Percentiles rank a stretch among this genome's conserved stretches.
These are phyloP conservation scores for Slavum lentiscoides DNA, from an alignment of 2,888 invertebrate genomes.

Conservation along the genomic window DNA sequence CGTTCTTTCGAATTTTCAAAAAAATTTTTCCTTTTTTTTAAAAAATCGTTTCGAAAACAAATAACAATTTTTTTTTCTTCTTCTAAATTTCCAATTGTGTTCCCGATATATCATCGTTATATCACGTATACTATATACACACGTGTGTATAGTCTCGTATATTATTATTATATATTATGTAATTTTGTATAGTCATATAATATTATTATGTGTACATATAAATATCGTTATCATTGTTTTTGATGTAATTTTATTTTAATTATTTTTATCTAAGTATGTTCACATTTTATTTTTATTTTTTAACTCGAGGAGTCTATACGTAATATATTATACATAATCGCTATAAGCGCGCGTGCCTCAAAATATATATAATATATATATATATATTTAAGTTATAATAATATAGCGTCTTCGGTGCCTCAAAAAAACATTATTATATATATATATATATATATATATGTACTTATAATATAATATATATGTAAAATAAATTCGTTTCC, in stretches of 20 bases:
- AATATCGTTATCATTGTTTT: neutral
- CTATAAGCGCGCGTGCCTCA: neutral
- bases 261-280: neutral
- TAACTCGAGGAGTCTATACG: neutral
- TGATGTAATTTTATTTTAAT: neutral
- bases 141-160: too few species aligned
- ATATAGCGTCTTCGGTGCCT: conserved; percentile 3
- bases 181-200: too few species aligned
- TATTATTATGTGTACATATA: conserved; percentile 10
- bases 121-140: neutral
- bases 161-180: too few species aligned
- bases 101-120: neutral
- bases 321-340: neutral
- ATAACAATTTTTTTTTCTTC: neutral
- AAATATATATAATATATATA: too few species aligned
- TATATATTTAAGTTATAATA: too few species aligned
- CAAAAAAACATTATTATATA: neutral
- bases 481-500: neutral
- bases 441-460: too few species aligned
- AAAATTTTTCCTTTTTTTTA: neutral
- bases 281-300: neutral
- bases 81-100: neutral
- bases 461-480: neutral
- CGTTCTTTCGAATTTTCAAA: too few species aligned
- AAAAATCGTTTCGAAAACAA: too few species aligned